phyloP scores from a whole-genome alignment of 2,888 invertebrate genomes.

The Imbricaverruca yamaguchii region DNA sequence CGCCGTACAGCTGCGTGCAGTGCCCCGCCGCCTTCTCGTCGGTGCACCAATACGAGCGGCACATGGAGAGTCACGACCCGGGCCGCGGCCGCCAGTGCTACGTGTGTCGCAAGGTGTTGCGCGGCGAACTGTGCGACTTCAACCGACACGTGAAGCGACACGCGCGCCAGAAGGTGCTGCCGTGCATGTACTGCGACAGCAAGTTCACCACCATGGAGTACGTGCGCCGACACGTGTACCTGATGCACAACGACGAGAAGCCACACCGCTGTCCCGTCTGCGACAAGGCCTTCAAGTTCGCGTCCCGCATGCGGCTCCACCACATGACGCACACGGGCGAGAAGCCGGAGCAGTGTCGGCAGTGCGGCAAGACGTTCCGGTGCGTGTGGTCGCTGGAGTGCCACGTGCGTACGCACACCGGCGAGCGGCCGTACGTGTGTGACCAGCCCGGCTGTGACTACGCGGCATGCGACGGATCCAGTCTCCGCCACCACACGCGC shows the following conservation, averaged over 20 bases:
- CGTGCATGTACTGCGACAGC: neutral
- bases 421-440: neutral
- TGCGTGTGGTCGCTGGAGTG: neutral
- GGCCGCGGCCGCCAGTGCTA: neutral
- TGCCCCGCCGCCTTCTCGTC: neutral
- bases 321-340: conserved; percentile 12
- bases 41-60: neutral
- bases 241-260: neutral
- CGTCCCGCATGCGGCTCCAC: neutral
- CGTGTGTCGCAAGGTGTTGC: neutral
- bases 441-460: neutral
- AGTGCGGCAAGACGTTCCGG: neutral
- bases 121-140: neutral
- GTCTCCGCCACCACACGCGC: neutral
- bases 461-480: neutral
- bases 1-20: neutral
- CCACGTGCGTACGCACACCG: neutral
- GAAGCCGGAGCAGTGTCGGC: neutral
- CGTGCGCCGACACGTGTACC: neutral
- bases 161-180: neutral
- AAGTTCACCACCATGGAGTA: neutral
- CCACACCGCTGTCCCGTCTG: neutral
- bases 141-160: neutral
- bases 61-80: neutral
- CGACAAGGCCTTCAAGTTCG: neutral